Evolutionary conservation across 2,113 vertebrate genomes (phyloP), one percentile per base, ranked within the genome.

Genomic region (Lepus europaeus): DNA sequence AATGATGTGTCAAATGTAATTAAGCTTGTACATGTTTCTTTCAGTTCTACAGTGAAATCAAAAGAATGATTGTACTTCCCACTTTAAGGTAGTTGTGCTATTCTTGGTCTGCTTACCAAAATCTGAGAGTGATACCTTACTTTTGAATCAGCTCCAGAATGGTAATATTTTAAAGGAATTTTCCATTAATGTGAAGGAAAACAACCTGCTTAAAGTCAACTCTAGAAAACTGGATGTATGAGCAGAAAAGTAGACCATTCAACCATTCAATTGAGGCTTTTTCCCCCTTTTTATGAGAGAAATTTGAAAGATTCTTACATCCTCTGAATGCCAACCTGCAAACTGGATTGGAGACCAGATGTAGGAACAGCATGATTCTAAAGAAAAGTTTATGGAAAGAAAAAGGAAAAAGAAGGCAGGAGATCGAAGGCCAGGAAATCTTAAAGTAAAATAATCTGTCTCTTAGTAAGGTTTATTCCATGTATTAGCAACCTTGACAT

Each of bases 221-320:
- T 80, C 1, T 83, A 25, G 45, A 22, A 51, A 89, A 86, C n/a
- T 80, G 14, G n/a, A 70, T 69, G 20, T 51, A 31, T 51, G 20
- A 78, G 70, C 23, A 90, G 70, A 83, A 70, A 70, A 83, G 22
- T 1, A 91, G n/a, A 45, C 45, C 45, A 45, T 45, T 45, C 45
- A 45, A 94, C 20, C 33, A 70, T 53, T 81, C 45, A 82, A 33
- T 25, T 72, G n/a, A 94, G 12, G 12, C 13, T 80, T 78, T 86
- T 59, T 69, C 76, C 31, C 23, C 23, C 81, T 77, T 84, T 49
- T 74, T 36, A n/a, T 11, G 66, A 90, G 93, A 94, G 49, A 93
- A 66, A 25, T 27, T n/a, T 66, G 8, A 0, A 64, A 89, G 53
- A 45, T 56, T 63, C 4, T 64, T 33, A 73, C 12, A 49, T 31